phyloP scores from a whole-genome alignment of 1,140 invertebrate genomes.

The Heliconius hewitsoni region DNA sequence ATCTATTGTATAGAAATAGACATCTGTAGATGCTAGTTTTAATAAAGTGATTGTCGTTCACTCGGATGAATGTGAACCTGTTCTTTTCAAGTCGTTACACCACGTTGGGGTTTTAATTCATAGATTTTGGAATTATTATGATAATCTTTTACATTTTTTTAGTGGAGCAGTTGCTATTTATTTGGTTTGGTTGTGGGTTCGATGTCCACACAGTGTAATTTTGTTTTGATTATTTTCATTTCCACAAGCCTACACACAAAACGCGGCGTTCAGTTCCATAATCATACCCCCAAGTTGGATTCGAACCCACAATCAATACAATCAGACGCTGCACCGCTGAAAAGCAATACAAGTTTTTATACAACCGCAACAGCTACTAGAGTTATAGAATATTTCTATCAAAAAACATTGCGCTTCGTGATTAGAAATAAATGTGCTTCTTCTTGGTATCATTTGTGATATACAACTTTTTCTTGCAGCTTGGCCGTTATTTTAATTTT shows the following conservation, averaged over 20 bases:
- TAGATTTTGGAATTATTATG: background rate
- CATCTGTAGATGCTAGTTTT: background rate
- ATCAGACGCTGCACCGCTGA: background rate
- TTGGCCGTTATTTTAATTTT: slow-evolving; percentile 8
- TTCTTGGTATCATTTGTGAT: slow-evolving; percentile 10
- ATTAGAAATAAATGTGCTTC: slow-evolving; percentile 9
- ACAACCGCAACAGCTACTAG: background rate
- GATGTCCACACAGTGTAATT: too few relatives aligned
- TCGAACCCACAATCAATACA: background rate
- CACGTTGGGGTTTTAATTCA: background rate
- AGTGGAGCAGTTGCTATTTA: too few relatives aligned
- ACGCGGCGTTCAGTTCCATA: background rate
- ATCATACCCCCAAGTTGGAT: too few relatives aligned
- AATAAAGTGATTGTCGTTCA: background rate
- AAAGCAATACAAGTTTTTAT: background rate
- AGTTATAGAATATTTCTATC: background rate
- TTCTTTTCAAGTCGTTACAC: background rate
- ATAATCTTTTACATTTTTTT: background rate
- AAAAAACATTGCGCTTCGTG: background rate
- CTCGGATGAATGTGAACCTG: background rate
- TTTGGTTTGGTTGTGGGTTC: too few relatives aligned
- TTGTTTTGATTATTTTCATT: too few relatives aligned
- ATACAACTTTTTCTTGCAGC: background rate
- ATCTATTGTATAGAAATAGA: background rate
- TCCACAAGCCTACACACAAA: background rate